A percentile compares a stretch with the other conserved stretches of the same genome.
Conservation (phyloP, 2,888 invertebrate species). For the Penaeus monodon region DNA sequence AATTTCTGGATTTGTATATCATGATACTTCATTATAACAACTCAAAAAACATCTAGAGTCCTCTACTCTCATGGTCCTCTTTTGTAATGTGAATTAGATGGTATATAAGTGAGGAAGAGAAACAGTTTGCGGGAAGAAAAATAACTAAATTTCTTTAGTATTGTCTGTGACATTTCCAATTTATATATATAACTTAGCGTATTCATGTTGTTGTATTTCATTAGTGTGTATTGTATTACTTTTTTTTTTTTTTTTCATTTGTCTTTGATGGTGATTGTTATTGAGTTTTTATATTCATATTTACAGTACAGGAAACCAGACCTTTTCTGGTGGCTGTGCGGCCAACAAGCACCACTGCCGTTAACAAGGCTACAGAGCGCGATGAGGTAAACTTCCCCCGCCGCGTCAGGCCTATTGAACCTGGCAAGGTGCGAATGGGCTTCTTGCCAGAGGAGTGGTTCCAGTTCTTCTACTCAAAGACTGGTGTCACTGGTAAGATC, state of each 20-base stretch:
- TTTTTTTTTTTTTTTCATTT: not conserved
- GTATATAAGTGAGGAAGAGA: too few species aligned
- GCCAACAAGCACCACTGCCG: slow-evolving; percentile 63
- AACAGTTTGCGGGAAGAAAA: too few species aligned
- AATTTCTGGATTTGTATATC: too few species aligned
- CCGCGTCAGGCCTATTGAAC: slow-evolving; percentile 78
- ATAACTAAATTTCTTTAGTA: too few species aligned
- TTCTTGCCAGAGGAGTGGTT: slow-evolving; percentile 98
- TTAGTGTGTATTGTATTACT: not conserved
- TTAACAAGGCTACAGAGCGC: slow-evolving; percentile 74
- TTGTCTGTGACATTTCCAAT: too few species aligned
- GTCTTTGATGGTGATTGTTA: not conserved
- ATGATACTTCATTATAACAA: too few species aligned
- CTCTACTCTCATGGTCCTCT: too few species aligned
- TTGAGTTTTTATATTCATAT: not conserved
- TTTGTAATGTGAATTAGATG: too few species aligned
- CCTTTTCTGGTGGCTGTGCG: slow-evolving; percentile 36
- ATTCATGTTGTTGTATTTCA: too few species aligned
- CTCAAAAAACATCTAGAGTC: too few species aligned
- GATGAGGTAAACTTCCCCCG: slow-evolving; percentile 84
- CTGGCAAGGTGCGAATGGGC: slow-evolving; percentile 84
- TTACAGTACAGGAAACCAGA: slow-evolving; percentile 52
- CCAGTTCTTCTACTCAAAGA: slow-evolving; percentile 93
- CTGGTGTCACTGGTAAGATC: slow-evolving; percentile 78
- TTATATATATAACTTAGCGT: too few species aligned